Evolutionary conservation across 2,888 invertebrate genomes (phyloP).

Genomic region (Eristalis pertinax): DNA sequence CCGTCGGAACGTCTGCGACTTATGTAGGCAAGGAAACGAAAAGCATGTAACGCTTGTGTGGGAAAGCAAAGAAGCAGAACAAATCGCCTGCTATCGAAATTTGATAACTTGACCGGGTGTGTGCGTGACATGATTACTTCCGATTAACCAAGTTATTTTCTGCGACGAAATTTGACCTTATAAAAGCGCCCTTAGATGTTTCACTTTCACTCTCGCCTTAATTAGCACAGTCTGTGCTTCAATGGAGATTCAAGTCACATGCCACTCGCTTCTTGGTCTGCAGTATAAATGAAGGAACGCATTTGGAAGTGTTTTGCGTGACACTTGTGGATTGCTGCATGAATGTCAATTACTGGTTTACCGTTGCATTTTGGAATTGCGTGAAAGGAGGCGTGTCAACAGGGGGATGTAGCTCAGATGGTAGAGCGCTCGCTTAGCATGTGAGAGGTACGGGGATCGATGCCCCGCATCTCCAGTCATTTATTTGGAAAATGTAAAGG

Average conservation of each 20-base stretch:
- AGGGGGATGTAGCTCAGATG: constrained; percentile 82
- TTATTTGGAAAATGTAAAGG: neutral
- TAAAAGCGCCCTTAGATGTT: too few relatives aligned
- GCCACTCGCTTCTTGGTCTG: neutral
- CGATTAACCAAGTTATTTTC: too few relatives aligned
- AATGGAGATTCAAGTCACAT: neutral
- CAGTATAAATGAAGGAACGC: neutral
- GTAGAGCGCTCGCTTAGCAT: constrained; percentile 82
- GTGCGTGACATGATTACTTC: too few relatives aligned
- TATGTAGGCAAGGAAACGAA: too few relatives aligned
- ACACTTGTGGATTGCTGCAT: neutral
- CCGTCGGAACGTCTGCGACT: too few relatives aligned
- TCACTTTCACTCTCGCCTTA: neutral
- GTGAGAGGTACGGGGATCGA: constrained; percentile 82
- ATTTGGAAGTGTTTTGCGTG: neutral
- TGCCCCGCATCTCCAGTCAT: constrained; percentile 80
- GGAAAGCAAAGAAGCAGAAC: too few relatives aligned
- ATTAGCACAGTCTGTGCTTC: too few relatives aligned
- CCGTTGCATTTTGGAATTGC: neutral
- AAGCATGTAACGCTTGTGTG: too few relatives aligned
- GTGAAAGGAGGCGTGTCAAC: neutral
- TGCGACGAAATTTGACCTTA: too few relatives aligned
- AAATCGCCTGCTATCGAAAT: too few relatives aligned
- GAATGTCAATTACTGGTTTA: neutral
- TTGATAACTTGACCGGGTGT: too few relatives aligned